A percentile compares a stretch with the other conserved stretches of the same genome.
These are phyloP conservation scores for Hesperophylax magnus DNA, from an alignment of 1,140 invertebrate genomes.

Conservation along the genomic window DNA sequence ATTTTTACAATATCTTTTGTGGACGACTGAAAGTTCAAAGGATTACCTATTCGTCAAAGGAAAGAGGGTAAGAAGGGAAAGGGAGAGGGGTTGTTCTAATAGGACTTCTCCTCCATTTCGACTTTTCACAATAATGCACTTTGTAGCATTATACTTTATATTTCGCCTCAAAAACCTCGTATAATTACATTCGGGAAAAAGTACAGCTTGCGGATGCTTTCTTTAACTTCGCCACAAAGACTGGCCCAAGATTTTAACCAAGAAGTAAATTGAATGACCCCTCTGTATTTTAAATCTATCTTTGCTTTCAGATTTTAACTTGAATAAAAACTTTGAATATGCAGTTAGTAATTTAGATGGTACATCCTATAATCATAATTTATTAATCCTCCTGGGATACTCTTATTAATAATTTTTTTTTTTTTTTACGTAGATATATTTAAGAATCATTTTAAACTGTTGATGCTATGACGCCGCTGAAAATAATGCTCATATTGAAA, in stretches of 20 bases:
- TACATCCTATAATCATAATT: no score
- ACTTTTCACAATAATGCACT: constrained; percentile 50
- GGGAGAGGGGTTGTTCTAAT: constrained; percentile 21
- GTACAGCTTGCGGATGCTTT: background rate
- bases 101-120: constrained; percentile 36
- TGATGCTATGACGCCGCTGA: no score
- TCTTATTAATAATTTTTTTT: no score
- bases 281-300: background rate
- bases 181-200: background rate
- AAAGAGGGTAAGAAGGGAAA: background rate
- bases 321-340: no score
- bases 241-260: background rate
- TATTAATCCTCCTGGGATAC: no score
- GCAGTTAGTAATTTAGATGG: no score
- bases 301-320: background rate
- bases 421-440: no score
- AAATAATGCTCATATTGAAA: no score
- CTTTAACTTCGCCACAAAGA: constrained; percentile 16
- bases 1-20: constrained; percentile 49
- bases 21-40: constrained; percentile 46
- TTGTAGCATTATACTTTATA: constrained; percentile 14
- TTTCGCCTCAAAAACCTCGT: background rate
- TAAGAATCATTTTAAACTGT: no score
- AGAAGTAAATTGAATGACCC: background rate
- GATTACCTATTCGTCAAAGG: constrained; percentile 47